These are phyloP conservation scores for Hylyphantes graminicola DNA, from an alignment of 1,140 invertebrate genomes.

Conservation along the genomic window DNA sequence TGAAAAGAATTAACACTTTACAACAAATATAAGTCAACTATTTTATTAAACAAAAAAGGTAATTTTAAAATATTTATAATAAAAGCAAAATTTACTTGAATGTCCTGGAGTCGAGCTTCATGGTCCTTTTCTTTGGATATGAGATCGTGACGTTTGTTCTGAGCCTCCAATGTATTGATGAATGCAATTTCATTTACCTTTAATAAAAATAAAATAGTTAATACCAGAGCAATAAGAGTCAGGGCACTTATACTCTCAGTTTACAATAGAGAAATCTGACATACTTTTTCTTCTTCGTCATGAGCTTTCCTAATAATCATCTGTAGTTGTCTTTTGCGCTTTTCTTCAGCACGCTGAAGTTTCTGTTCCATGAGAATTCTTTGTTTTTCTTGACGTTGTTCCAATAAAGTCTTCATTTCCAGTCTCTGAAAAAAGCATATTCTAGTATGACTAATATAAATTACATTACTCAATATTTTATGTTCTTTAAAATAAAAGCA, in stretches of 20 bases:
- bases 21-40: neutral
- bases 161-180: slow-evolving; percentile 94
- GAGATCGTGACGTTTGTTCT: slow-evolving; percentile 93
- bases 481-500: no score
- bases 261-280: neutral
- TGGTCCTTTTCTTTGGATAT: slow-evolving; percentile 82
- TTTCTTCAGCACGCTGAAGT: slow-evolving; percentile 90
- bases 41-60: slow-evolving; percentile 7
- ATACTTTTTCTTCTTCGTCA: slow-evolving; percentile 92
- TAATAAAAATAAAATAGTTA: slow-evolving; percentile 5
- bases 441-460: no score
- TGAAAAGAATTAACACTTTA: neutral
- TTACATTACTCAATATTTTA: no score
- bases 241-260: no score
- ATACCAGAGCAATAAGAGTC: neutral
- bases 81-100: slow-evolving; percentile 67
- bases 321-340: slow-evolving; percentile 81
- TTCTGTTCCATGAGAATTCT: slow-evolving; percentile 85
- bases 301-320: slow-evolving; percentile 94
- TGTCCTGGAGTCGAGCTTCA: slow-evolving; percentile 82
- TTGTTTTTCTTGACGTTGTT: slow-evolving; percentile 85
- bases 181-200: slow-evolving; percentile 94
- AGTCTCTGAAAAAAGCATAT: slow-evolving; percentile 73
- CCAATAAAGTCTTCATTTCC: slow-evolving; percentile 89
- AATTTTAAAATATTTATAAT: neutral